A percentile compares a stretch with the other conserved stretches of the same genome.
phyloP scores from a whole-genome alignment of 2,888 invertebrate species.

The Harpagoxenus sublaevis region DNA sequence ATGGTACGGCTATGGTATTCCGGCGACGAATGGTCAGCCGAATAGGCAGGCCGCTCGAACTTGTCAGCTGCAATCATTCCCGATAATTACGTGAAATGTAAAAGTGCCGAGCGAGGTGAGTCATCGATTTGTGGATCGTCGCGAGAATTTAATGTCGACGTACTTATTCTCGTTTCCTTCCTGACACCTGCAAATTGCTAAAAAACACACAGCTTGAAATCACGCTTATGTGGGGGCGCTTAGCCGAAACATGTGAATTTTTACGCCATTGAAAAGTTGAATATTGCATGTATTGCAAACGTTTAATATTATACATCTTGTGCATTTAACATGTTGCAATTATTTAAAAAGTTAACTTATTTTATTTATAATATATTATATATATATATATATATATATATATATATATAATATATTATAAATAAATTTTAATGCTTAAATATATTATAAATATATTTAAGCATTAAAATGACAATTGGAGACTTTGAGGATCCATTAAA shows the following conservation, averaged over 20 bases:
- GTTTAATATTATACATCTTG: background rate
- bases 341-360: background rate
- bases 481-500: too few species aligned
- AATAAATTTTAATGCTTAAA: too few species aligned
- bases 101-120: slow-evolving; percentile 39
- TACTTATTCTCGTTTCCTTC: background rate
- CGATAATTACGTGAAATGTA: slow-evolving; percentile 58
- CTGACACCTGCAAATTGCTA: slow-evolving; percentile 6
- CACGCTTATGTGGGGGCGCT: background rate
- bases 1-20: slow-evolving; percentile 56
- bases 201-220: slow-evolving; percentile 1
- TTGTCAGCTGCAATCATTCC: slow-evolving; percentile 55
- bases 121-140: slow-evolving; percentile 5
- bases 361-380: background rate
- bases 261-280: background rate
- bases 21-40: slow-evolving; percentile 2
- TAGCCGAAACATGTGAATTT: slow-evolving; percentile 24
- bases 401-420: too few species aligned
- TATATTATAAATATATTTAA: too few species aligned
- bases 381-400: too few species aligned
- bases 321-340: background rate
- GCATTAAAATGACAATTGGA: too few species aligned
- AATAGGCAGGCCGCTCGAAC: slow-evolving; percentile 54
- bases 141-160: background rate
- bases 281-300: background rate